phyloP scores from a whole-genome alignment of 2,113 vertebrate species.

The Physeter macrocephalus region DNA sequence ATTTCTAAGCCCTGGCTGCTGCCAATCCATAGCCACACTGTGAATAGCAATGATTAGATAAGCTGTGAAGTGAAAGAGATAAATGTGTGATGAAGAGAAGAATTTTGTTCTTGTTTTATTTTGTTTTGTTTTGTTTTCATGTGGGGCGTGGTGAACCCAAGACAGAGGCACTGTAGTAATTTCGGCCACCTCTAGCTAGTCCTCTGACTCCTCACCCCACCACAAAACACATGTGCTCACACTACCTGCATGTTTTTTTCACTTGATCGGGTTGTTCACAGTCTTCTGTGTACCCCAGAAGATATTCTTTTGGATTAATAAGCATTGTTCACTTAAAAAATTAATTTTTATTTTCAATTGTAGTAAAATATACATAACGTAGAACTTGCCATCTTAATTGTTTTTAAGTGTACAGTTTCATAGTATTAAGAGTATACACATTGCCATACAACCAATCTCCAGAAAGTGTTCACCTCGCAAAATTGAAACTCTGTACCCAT shows the following conservation, averaged over 20 bases:
- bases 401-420: not conserved
- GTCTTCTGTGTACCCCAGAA: not conserved
- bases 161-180: not conserved
- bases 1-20: not conserved
- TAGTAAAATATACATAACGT: not conserved
- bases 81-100: not conserved
- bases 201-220: not conserved
- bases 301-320: not conserved
- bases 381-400: not conserved
- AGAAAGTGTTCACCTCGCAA: not conserved
- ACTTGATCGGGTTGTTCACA: not conserved
- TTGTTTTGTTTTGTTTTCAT: not conserved
- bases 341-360: not conserved
- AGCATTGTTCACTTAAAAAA: not conserved
- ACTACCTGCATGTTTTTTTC: not conserved
- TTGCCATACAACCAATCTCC: not conserved
- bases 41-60: not conserved
- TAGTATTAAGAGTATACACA: not conserved
- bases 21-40: not conserved
- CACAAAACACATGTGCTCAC: not conserved
- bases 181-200: not conserved
- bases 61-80: not conserved
- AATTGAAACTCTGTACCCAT: not conserved
- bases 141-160: not conserved
- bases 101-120: not conserved